These are phyloP conservation scores for Melitaea athalia DNA, from an alignment of 2,888 invertebrate genomes.

Conservation along the genomic window DNA sequence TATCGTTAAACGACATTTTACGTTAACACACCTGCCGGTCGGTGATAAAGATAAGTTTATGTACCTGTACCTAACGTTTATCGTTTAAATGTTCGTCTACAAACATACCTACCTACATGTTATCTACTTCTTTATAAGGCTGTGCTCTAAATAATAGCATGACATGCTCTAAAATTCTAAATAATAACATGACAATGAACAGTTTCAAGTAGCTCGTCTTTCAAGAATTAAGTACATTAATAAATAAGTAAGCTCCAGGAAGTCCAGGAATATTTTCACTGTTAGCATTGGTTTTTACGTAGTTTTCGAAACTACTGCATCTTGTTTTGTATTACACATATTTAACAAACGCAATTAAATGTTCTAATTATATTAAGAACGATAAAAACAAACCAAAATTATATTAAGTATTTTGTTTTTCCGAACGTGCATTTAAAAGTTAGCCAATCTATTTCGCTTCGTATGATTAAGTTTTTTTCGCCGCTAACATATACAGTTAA, in stretches of 20 bases:
- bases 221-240: background rate
- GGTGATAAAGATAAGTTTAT: slow-evolving; percentile 23
- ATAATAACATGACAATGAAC: background rate
- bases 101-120: background rate
- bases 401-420: slow-evolving; percentile 4
- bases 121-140: background rate
- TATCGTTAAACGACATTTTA: slow-evolving; percentile 30
- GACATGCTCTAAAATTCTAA: no score
- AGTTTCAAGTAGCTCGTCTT: background rate
- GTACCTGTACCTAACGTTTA: background rate
- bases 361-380: background rate
- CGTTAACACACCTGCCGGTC: slow-evolving; percentile 28
- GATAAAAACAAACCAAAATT: background rate
- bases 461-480: slow-evolving; percentile 16
- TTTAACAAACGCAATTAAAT: background rate
- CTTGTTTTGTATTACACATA: background rate
- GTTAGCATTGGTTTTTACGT: background rate
- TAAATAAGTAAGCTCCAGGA: background rate
- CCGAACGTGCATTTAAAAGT: background rate
- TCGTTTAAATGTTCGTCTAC: background rate
- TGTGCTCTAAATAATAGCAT: slow-evolving; percentile 3
- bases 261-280: background rate
- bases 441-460: slow-evolving; percentile 15
- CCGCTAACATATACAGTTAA: slow-evolving; percentile 50
- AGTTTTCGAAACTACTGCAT: background rate